Conservation (phyloP, 1,140 invertebrate species). For the Brachionus rubens region DNA sequence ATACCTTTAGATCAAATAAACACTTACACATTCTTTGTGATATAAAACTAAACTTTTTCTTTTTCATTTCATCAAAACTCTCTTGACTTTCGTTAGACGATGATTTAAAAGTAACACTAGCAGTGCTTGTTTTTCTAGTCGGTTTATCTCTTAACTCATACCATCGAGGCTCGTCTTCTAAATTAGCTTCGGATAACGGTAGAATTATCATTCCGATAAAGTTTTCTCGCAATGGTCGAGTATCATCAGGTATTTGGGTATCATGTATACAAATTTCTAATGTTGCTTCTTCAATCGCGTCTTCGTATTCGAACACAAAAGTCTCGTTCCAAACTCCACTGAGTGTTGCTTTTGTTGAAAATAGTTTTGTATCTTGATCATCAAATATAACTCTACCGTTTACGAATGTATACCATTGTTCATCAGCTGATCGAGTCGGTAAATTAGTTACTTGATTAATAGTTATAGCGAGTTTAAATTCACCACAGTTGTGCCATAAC, state of each 20-base stretch:
- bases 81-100: slow-evolving; percentile 42
- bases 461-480: slow-evolving; percentile 42
- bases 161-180: slow-evolving; percentile 79
- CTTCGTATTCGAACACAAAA: slow-evolving; percentile 72
- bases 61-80: not conserved
- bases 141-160: slow-evolving; percentile 66
- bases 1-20: not conserved
- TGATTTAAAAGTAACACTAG: slow-evolving; percentile 46
- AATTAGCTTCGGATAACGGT: slow-evolving; percentile 74
- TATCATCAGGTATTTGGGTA: slow-evolving; percentile 24
- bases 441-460: slow-evolving; percentile 38
- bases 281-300: slow-evolving; percentile 68
- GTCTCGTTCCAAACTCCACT: slow-evolving; percentile 85
- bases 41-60: slow-evolving; percentile 6
- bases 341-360: slow-evolving; percentile 60
- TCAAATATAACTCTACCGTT: slow-evolving; percentile 18
- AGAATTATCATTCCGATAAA: slow-evolving; percentile 63
- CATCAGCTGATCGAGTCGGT: not conserved
- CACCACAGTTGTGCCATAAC: slow-evolving; percentile 28
- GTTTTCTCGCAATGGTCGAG: slow-evolving; percentile 63
- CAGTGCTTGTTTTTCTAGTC: slow-evolving; percentile 30
- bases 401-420: slow-evolving; percentile 32
- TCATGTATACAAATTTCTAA: slow-evolving; percentile 40
- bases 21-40: not conserved
- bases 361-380: slow-evolving; percentile 16